These are phyloP conservation scores for Glandiceps talaboti DNA, from an alignment of 53 echinoderm and acorn worm genomes.

Conservation along the genomic window DNA sequence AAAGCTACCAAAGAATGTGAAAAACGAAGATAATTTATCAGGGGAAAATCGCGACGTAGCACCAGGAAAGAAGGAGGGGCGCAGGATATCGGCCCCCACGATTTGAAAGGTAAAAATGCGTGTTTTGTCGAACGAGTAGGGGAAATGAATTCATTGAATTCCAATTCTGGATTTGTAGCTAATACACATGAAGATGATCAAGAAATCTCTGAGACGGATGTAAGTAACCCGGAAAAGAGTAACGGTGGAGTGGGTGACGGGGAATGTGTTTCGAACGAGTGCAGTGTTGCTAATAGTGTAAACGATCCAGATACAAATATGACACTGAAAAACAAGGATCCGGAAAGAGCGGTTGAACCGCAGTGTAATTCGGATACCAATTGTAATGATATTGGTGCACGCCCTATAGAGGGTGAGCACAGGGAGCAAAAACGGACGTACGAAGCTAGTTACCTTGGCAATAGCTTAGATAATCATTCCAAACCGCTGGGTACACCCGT, in stretches of 20 bases:
- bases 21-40: not conserved
- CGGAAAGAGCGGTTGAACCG: not conserved
- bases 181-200: not conserved
- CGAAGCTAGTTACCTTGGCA: not conserved
- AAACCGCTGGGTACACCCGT: not conserved
- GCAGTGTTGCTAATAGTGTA: not conserved
- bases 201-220: not conserved
- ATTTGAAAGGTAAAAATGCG: not conserved
- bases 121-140: not conserved
- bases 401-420: not conserved
- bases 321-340: not conserved
- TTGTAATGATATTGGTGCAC: not conserved
- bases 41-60: not conserved
- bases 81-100: not conserved
- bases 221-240: not conserved
- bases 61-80: not conserved
- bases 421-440: not conserved
- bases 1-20: not conserved
- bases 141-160: not conserved
- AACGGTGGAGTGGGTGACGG: not conserved
- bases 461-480: not conserved
- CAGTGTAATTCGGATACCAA: not conserved
- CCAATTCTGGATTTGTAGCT: not conserved
- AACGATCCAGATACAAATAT: not conserved
- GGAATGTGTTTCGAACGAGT: not conserved